Percentiles rank a stretch among this genome's conserved stretches.
phyloP scores from a whole-genome alignment of 2,113 vertebrate genomes.

The Nerophis lumbriciformis region DNA sequence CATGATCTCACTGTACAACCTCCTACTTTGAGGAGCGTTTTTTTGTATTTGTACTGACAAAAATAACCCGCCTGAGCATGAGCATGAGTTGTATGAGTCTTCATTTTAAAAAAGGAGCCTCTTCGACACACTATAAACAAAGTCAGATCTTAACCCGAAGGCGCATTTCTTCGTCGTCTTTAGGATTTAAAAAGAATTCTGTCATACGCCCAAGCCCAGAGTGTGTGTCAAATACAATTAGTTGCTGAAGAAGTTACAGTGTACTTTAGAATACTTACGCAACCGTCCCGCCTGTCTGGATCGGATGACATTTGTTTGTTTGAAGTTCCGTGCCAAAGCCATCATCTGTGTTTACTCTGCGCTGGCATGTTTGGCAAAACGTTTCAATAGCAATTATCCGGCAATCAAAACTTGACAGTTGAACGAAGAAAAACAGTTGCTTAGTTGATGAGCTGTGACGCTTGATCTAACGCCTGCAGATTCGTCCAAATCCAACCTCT shows the following conservation, averaged over 20 bases:
- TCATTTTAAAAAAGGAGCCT: too few species aligned
- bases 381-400: slow-evolving; percentile 62
- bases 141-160: too few species aligned
- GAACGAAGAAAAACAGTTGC: slow-evolving; percentile 57
- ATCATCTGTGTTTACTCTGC: slow-evolving; percentile 59
- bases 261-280: slow-evolving; percentile 16
- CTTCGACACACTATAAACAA: background rate
- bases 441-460: slow-evolving; percentile 52
- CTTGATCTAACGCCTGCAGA: slow-evolving; percentile 52
- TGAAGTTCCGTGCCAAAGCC: slow-evolving; percentile 46
- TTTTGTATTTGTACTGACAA: too few species aligned
- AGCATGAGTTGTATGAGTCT: too few species aligned
- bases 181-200: too few species aligned
- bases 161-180: too few species aligned
- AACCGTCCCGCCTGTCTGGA: slow-evolving; percentile 14
- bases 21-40: too few species aligned
- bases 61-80: too few species aligned
- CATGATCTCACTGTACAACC: too few species aligned
- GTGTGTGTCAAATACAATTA: slow-evolving; percentile 27
- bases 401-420: slow-evolving; percentile 48
- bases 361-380: slow-evolving; percentile 60
- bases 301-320: slow-evolving; percentile 55
- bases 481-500: slow-evolving; percentile 30
- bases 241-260: slow-evolving; percentile 7
- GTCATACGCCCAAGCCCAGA: too few species aligned